Base-by-base conservation (phyloP, 2,113 vertebrate genomes). In the Ramphastos sulfuratus region DNA sequence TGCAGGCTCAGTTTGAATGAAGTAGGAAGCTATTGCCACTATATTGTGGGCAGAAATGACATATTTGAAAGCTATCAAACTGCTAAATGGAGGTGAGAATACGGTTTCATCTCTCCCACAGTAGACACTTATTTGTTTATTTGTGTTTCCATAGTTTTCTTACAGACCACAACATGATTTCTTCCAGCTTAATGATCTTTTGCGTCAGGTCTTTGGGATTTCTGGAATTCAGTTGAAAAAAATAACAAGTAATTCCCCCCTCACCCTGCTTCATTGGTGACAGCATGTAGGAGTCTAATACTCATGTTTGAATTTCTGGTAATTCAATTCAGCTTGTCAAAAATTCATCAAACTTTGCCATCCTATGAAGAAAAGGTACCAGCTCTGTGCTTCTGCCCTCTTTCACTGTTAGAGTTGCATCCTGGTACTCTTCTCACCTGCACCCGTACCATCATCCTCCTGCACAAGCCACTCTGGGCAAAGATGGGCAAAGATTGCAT, bases 281-380 rank as follows among this genome's bases (percentile, higher is more conserved):
- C 64, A 88, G 74, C n/a, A 78, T 10, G 23, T 27, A 39, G 16
- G 14, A 89, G 7, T 74, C 25, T 63, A 69, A 85, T 65, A 77
- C 10, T 81, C 6, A 17, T 39, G 10, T 90, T 87, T 91, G 60
- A 21, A 72, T 94, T 94, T 94, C 85, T 82, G 46, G 65, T 84
- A 92, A 76, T 94, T 96, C 58, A 83, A 1, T n/a, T 85, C 75
- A 82, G 63, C 46, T 76, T 9, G 3, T 60, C 24, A 85, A 89
- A 87, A 77, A 19, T 92, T 78, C 63, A 83, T 78, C 71, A 94
- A 56, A 27, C n/a, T 93, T 94, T 79, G 33, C 59, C 27, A 83
- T 73, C 42, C 56, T 3, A 6, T n/a, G 35, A 87, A 89, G 23
- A 70, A 77, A 85, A 66, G 37, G 44, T 24, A 83, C 12, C 30